Conservation (phyloP, 2,797 vertebrate species). For the Sebastes itinus region DNA sequence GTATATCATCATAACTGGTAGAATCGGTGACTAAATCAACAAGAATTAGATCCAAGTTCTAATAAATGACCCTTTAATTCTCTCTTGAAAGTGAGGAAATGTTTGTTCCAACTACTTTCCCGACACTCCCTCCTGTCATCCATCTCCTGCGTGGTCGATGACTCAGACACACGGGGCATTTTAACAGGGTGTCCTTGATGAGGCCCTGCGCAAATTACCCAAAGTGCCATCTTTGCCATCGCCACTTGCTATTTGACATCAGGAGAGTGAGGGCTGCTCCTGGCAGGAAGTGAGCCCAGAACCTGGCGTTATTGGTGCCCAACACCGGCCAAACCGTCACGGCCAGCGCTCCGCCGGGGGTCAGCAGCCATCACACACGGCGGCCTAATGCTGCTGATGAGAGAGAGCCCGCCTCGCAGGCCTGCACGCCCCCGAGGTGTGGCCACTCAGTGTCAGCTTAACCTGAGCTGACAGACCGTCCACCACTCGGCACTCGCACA, state of each 20-base stretch:
- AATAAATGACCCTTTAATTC: not conserved
- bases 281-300: slow-evolving; percentile 75
- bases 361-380: slow-evolving; percentile 83
- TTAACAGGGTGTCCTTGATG: slow-evolving; percentile 72
- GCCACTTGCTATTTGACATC: slow-evolving; percentile 61
- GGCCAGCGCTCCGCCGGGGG: slow-evolving; percentile 70
- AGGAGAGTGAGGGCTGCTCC: slow-evolving; percentile 76
- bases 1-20: not conserved
- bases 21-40: not conserved
- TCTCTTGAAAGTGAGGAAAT: slow-evolving; percentile 24
- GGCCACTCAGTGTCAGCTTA: slow-evolving; percentile 82
- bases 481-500: slow-evolving; percentile 29
- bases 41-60: not conserved
- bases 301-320: slow-evolving; percentile 58
- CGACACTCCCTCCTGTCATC: slow-evolving; percentile 2
- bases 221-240: slow-evolving; percentile 66
- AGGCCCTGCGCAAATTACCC: slow-evolving; percentile 65
- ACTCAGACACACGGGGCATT: slow-evolving; percentile 61
- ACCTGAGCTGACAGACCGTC: slow-evolving; percentile 83
- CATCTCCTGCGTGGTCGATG: slow-evolving; percentile 35
- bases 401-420: slow-evolving; percentile 79
- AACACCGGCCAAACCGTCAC: slow-evolving; percentile 42
- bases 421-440: slow-evolving; percentile 72
- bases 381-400: slow-evolving; percentile 88
- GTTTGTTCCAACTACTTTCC: slow-evolving; percentile 49